A percentile compares a stretch with the other conserved stretches of the same genome.
These are phyloP conservation scores for Trissolcus brochymenae DNA, from an alignment of 2,888 invertebrate genomes.

Conservation along the genomic window DNA sequence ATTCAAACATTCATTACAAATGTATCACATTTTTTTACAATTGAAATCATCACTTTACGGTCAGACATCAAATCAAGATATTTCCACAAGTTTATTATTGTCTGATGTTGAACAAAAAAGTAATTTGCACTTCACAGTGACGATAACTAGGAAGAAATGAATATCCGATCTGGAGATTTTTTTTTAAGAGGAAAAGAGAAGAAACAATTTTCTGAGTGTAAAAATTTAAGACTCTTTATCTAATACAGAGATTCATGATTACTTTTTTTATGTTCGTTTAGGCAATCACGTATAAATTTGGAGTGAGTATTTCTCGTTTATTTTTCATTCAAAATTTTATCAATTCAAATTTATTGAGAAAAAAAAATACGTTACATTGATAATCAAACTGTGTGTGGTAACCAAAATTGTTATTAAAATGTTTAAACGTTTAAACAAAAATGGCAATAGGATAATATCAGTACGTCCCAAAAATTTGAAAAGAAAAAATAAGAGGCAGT, in stretches of 20 bases:
- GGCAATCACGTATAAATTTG: slow-evolving; percentile 70
- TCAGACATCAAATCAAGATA: too few species aligned
- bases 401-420: background rate
- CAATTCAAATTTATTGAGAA: too few species aligned
- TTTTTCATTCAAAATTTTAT: too few species aligned
- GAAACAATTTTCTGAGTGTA: background rate
- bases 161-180: too few species aligned
- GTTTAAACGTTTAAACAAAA: background rate
- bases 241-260: background rate
- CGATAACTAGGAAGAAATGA: too few species aligned
- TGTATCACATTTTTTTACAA: too few species aligned
- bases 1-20: too few species aligned
- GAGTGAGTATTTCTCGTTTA: slow-evolving; percentile 65
- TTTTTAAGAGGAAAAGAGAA: background rate
- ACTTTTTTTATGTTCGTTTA: slow-evolving; percentile 62
- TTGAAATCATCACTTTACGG: too few species aligned
- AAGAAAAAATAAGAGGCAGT: background rate
- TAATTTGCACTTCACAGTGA: too few species aligned
- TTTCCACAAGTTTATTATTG: too few species aligned
- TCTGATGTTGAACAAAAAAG: too few species aligned
- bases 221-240: background rate
- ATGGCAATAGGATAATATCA: background rate
- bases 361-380: too few species aligned
- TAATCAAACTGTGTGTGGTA: background rate
- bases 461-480: background rate